Base-by-base conservation (phyloP, 1,140 invertebrate species). In the Lasaia peninsularis region DNA sequence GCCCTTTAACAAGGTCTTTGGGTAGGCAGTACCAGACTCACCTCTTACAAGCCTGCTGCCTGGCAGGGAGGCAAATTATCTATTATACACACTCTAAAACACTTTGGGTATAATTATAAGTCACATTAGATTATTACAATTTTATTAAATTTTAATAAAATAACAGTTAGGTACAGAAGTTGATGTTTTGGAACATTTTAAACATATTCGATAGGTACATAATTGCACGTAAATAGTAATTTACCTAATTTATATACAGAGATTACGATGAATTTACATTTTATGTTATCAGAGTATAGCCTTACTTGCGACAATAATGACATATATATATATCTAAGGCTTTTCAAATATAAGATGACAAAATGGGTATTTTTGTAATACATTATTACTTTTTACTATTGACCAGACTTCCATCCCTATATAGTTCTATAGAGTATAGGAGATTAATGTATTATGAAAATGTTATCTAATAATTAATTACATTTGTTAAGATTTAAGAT, bases 61-160 rank as follows among this genome's bases (percentile, higher is more conserved):
- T 18, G 21, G 21, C 21, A 24, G 21, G 5, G 21, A 24, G 5
- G 21, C 21, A 24, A 5, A 24, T 24, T 2, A 7, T 14, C 8
- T 16, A 44, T 9, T 44, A 1, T 14, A 16, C 18, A 14, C 9
- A 8, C n/a, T n/a, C n/a, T n/a, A n/a, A n/a, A n/a, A n/a, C n/a
- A n/a, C n/a, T n/a, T n/a, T 54, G 52, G 7, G 20, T 33, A 50
- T 49, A 50, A 20, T 9, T 37, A 37, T 10, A 37, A 52, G 12
- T 37, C n/a, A 53, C 1, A 35, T 20, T n/a, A 24, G n/a, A 24
- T 71, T 66, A 62, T 77, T 77, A 78, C 71, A 78, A 76, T 76
- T 80, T 80, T 84, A 84, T 75, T 86, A 85, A 82, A 73, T 78
- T 71, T 70, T 58, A 78, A 87, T 77, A 82, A 85, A 78, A 87